Percentiles rank a stretch among this genome's conserved stretches.
Evolutionary conservation across 2,888 invertebrate species (phyloP).

Genomic region (Yponomeuta plumbellus): DNA sequence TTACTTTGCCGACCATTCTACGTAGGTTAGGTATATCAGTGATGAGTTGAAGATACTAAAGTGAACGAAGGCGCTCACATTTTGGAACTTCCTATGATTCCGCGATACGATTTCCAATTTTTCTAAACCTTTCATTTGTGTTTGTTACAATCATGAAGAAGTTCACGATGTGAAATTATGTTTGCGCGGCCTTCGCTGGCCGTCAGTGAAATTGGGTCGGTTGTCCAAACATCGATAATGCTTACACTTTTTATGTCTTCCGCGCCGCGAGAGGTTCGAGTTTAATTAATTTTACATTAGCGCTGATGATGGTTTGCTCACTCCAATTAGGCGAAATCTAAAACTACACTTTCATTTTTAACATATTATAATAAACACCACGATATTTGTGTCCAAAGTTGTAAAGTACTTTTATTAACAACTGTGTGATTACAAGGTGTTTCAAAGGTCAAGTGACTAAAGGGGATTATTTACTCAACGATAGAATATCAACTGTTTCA

Average conservation of each 20-base stretch:
- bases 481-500: too few species aligned
- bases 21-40: too few species aligned
- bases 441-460: too few species aligned
- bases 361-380: not conserved
- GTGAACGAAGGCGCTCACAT: too few species aligned
- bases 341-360: constrained; percentile 12
- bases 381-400: too few species aligned
- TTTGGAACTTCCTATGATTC: not conserved
- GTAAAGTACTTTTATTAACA: too few species aligned
- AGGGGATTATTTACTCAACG: too few species aligned
- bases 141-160: not conserved
- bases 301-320: constrained; percentile 18
- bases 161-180: not conserved
- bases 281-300: constrained; percentile 45
- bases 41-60: too few species aligned
- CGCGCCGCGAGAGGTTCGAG: constrained; percentile 39
- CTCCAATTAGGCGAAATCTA: constrained; percentile 1
- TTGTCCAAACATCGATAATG: constrained; percentile 54
- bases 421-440: too few species aligned
- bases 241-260: constrained; percentile 61
- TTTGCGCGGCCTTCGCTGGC: constrained; percentile 21
- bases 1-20: too few species aligned
- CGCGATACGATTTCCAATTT: not conserved
- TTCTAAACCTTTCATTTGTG: not conserved
- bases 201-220: constrained; percentile 61